Conservation (phyloP, 2,888 invertebrate genomes). For the Drosophila koepferae region DNA sequence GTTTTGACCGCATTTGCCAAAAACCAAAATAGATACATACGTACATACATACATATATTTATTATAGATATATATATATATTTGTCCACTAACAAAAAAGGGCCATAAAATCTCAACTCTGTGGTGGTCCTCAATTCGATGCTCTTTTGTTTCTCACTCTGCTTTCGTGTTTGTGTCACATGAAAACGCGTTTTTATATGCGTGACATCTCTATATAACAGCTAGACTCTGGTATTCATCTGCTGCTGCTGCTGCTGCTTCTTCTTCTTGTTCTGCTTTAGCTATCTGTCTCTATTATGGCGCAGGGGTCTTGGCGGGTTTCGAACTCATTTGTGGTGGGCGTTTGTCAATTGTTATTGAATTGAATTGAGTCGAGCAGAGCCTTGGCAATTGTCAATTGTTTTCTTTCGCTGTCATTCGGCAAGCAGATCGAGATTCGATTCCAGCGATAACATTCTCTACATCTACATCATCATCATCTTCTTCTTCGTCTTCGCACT, state of each 20-base stretch:
- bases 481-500: neutral
- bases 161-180: slow-evolving; percentile 40
- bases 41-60: neutral
- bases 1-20: slow-evolving; percentile 84
- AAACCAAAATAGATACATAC: slow-evolving; percentile 75
- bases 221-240: neutral
- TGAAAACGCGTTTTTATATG: slow-evolving; percentile 69
- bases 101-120: slow-evolving; percentile 30
- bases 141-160: slow-evolving; percentile 41
- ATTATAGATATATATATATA: neutral
- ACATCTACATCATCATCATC: neutral
- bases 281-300: slow-evolving; percentile 62
- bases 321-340: slow-evolving; percentile 48
- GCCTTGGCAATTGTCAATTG: slow-evolving; percentile 51
- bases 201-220: slow-evolving; percentile 65
- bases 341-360: slow-evolving; percentile 72
- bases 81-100: slow-evolving; percentile 32
- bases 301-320: neutral
- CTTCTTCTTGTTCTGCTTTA: neutral
- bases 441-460: slow-evolving; percentile 53
- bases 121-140: slow-evolving; percentile 62
- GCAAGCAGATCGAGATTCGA: slow-evolving; percentile 52
- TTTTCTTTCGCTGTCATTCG: slow-evolving; percentile 18
- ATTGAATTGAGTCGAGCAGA: slow-evolving; percentile 25
- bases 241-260: neutral